phyloP scores from a whole-genome alignment of 2,888 invertebrate species.

The Acleris cristana region DNA sequence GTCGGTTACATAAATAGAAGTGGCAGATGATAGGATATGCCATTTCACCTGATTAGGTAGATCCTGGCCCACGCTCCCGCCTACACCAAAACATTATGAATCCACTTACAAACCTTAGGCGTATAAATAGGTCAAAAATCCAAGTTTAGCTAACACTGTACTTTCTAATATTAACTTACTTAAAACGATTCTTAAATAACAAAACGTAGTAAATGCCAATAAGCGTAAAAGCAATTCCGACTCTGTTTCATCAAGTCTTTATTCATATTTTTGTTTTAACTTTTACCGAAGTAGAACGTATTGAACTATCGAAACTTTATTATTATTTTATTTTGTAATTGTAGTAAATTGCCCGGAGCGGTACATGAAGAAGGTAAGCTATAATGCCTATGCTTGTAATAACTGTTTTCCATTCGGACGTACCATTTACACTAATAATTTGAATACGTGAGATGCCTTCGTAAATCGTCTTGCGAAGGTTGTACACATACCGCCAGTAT shows the following conservation, averaged over 20 bases:
- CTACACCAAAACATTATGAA: conserved; percentile 14
- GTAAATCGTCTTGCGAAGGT: conserved; percentile 21
- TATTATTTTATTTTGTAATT: conserved; percentile 8
- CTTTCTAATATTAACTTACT: conserved; percentile 18
- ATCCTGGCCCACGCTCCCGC: conserved; percentile 1
- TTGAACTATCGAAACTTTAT: neutral
- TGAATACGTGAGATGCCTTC: conserved; percentile 23
- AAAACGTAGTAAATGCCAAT: too few species aligned
- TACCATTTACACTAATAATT: conserved; percentile 14
- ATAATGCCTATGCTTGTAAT: conserved; percentile 4
- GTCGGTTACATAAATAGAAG: conserved; percentile 30
- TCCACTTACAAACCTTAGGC: conserved; percentile 5
- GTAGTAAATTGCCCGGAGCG: neutral
- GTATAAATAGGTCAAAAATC: conserved; percentile 10
- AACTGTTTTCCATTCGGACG: conserved; percentile 13
- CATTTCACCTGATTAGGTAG: conserved; percentile 20
- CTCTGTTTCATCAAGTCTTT: too few species aligned
- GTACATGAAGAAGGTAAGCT: conserved; percentile 3
- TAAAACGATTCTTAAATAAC: too few species aligned
- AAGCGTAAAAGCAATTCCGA: too few species aligned
- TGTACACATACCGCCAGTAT: conserved; percentile 1
- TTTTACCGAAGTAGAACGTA: too few species aligned
- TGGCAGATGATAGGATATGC: conserved; percentile 26
- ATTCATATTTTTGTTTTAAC: too few species aligned
- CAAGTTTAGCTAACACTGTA: conserved; percentile 1